phyloP scores from a whole-genome alignment of 2,888 invertebrate species.

The Candidula unifasciata region DNA sequence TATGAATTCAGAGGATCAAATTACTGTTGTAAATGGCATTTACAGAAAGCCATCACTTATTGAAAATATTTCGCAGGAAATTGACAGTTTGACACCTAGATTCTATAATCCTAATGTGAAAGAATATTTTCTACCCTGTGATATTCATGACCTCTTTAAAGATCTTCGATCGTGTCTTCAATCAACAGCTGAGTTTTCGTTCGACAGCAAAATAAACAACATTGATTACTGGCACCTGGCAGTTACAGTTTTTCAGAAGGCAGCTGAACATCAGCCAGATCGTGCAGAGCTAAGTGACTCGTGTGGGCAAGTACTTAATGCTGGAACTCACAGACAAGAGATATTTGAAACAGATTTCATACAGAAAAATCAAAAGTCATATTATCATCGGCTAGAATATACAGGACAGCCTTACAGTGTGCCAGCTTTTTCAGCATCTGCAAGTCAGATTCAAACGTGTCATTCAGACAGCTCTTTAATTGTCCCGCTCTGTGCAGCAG shows the following conservation, averaged over 20 bases:
- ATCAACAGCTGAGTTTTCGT: neutral
- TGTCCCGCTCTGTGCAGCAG: neutral
- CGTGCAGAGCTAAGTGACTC: neutral
- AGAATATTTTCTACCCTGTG: constrained; percentile 18
- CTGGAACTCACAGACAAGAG: too few relatives aligned
- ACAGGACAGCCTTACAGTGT: neutral
- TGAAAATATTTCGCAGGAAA: neutral
- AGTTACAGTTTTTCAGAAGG: constrained; percentile 13
- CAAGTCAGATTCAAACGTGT: neutral
- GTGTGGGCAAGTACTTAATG: neutral
- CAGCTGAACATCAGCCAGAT: neutral
- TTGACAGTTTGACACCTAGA: neutral
- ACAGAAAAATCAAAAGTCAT: neutral
- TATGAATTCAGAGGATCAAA: neutral
- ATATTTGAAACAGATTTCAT: neutral
- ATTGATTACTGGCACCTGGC: constrained; percentile 18
- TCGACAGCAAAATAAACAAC: neutral
- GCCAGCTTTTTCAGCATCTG: neutral
- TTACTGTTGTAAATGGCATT: neutral
- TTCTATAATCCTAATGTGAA: neutral
- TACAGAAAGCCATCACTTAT: neutral
- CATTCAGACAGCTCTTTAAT: neutral
- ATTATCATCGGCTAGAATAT: neutral
- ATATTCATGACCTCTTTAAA: neutral
- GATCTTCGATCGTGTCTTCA: neutral